Evolutionary conservation across 2,113 vertebrate genomes (phyloP), one percentile per base, ranked within the genome.

Genomic region (Python bivittatus): DNA sequence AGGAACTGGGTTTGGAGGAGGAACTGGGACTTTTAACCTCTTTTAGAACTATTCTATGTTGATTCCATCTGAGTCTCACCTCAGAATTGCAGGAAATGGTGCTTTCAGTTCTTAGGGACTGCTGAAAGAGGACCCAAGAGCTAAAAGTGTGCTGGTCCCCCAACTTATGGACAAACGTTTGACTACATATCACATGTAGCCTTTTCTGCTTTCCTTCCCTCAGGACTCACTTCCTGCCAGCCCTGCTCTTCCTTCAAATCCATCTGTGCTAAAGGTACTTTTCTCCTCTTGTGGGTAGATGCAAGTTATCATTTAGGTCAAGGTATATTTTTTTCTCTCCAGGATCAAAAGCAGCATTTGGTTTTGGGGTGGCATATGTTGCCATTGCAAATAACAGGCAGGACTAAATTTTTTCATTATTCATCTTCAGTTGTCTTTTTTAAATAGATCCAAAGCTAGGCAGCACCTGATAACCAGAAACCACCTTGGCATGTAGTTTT

Each of bases 311-410:
- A n/a, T n/a, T n/a, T n/a, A n/a, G n/a, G n/a, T n/a, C n/a, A n/a
- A n/a, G n/a, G n/a, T n/a, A n/a, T n/a, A n/a, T 72, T 33, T 0
- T 6, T 15, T 0, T 11, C 12, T 15, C 2, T 1, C 13, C n/a
- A 12, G 33, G 13, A 17, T 72, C 29, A 72, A 72, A 72, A 72
- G 64, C 1, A 72, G 64, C 5, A 17, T 33, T 72, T 17, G n/a
- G 13, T 15, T 72, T 72, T 33, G 64, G n/a, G 64, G 13, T 72
- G n/a, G 13, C 15, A 17, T 7, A 33, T 33, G 1, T 72, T 72
- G 13, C 68, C 54, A 56, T 3, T 56, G 54, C 53, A 72, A 15
- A 56, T n/a, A 72, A 72, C 33, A 72, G 68, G 15, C n/a, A 72
- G 68, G n/a, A n/a, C n/a, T n/a, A n/a, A n/a, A n/a, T n/a, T n/a